Evolutionary conservation across 2,888 invertebrate genomes (phyloP).

Genomic region (Hedychridium roseum): DNA sequence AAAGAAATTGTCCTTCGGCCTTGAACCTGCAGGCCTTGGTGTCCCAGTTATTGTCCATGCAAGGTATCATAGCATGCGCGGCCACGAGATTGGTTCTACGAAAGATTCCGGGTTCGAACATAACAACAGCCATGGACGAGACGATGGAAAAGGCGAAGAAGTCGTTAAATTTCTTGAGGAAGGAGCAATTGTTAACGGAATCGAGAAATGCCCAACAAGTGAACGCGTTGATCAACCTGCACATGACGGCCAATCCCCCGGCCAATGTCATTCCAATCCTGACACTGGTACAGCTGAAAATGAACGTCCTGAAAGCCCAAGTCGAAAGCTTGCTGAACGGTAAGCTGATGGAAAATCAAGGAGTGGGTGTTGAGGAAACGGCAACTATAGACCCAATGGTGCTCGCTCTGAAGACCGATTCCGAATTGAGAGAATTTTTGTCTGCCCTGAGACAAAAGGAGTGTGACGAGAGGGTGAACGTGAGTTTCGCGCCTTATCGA

Average conservation of each 20-base stretch:
- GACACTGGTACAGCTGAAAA: constrained; percentile 54
- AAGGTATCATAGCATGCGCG: constrained; percentile 53
- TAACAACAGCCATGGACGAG: constrained; percentile 48
- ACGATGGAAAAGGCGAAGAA: constrained; percentile 48
- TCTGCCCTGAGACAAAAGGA: constrained; percentile 49
- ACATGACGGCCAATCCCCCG: constrained; percentile 50
- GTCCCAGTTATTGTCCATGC: constrained; percentile 53
- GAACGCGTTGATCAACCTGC: constrained; percentile 53
- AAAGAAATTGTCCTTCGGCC: constrained; percentile 51
- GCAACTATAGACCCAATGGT: constrained; percentile 40
- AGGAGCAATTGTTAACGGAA: constrained; percentile 54
- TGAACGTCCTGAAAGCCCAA: constrained; percentile 50
- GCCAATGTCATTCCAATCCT: constrained; percentile 49
- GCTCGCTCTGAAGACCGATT: constrained; percentile 46
- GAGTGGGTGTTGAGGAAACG: constrained; percentile 36
- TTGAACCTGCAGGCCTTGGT: constrained; percentile 55
- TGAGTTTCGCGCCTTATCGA: constrained; percentile 49
- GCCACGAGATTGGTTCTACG: constrained; percentile 51
- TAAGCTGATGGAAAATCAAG: constrained; percentile 48
- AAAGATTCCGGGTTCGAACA: constrained; percentile 51
- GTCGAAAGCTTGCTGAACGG: constrained; percentile 49
- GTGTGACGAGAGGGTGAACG: constrained; percentile 52
- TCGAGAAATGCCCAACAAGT: constrained; percentile 50
- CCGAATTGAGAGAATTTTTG: constrained; percentile 52
- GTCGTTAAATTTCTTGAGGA: constrained; percentile 38